phyloP scores from a whole-genome alignment of 1,140 invertebrate species.

The Drosophila dunni region DNA sequence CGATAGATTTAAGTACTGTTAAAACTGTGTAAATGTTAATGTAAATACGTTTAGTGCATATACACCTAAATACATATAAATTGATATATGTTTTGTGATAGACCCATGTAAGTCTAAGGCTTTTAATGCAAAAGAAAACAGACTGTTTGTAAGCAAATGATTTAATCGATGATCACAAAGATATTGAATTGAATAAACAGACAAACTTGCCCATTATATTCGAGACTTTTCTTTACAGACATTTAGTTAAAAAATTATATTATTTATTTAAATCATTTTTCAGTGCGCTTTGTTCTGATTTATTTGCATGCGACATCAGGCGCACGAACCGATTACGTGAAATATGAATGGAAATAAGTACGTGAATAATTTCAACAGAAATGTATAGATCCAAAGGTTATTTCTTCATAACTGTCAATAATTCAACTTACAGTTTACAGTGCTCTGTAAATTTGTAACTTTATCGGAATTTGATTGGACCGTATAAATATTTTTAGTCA shows the following conservation, averaged over 20 bases:
- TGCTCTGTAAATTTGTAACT: too few species aligned
- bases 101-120: slow-evolving; percentile 34
- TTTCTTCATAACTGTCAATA: background rate
- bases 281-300: too few species aligned
- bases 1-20: slow-evolving; percentile 51
- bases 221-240: background rate
- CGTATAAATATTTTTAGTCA: too few species aligned
- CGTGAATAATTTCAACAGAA: too few species aligned
- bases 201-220: slow-evolving; percentile 15
- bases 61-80: too few species aligned
- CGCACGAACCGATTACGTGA: too few species aligned
- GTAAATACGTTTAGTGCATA: slow-evolving; percentile 53
- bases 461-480: too few species aligned
- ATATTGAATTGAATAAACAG: slow-evolving; percentile 60
- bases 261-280: too few species aligned
- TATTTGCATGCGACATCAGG: too few species aligned
- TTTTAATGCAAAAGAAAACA: slow-evolving; percentile 28
- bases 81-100: slow-evolving; percentile 58
- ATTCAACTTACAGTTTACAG: background rate
- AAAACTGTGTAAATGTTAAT: slow-evolving; percentile 47
- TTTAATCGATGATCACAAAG: slow-evolving; percentile 52
- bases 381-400: background rate
- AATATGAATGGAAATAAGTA: background rate
- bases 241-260: background rate
- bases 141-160: slow-evolving; percentile 39